phyloP scores from a whole-genome alignment of 2,888 invertebrate genomes.

The Tiphia femorata region DNA sequence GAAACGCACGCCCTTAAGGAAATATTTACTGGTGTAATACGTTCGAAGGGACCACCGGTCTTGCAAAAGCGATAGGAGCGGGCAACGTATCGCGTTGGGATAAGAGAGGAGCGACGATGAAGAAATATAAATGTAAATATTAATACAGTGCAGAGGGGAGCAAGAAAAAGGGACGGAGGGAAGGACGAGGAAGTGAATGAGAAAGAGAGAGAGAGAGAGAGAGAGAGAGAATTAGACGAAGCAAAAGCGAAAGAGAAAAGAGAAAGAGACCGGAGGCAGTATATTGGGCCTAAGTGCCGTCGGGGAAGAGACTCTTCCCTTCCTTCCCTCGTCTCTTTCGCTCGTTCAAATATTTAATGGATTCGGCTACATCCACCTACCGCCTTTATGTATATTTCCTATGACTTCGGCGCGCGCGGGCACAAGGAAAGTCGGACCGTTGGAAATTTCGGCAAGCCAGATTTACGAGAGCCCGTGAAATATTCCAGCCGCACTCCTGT shows the following conservation, averaged over 20 bases:
- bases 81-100: slow-evolving; percentile 34
- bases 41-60: too few relatives aligned
- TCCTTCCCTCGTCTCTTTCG: slow-evolving; percentile 39
- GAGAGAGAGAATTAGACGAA: neutral
- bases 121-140: slow-evolving; percentile 54
- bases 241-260: neutral
- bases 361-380: slow-evolving; percentile 34
- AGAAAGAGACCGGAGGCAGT: slow-evolving; percentile 26
- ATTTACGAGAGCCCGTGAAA: too few relatives aligned
- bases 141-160: slow-evolving; percentile 34
- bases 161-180: neutral
- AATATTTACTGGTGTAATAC: too few relatives aligned
- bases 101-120: slow-evolving; percentile 42
- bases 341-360: slow-evolving; percentile 51
- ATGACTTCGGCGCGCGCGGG: neutral
- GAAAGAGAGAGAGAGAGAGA: neutral
- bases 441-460: neutral
- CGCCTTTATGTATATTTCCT: neutral
- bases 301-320: slow-evolving; percentile 28
- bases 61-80: slow-evolving; percentile 27
- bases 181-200: neutral
- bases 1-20: too few relatives aligned
- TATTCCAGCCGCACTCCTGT: too few relatives aligned
- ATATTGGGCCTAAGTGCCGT: slow-evolving; percentile 39
- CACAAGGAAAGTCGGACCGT: too few relatives aligned